Conservation (phyloP, 2,113 vertebrate species). For the Aphyosemion australe region DNA sequence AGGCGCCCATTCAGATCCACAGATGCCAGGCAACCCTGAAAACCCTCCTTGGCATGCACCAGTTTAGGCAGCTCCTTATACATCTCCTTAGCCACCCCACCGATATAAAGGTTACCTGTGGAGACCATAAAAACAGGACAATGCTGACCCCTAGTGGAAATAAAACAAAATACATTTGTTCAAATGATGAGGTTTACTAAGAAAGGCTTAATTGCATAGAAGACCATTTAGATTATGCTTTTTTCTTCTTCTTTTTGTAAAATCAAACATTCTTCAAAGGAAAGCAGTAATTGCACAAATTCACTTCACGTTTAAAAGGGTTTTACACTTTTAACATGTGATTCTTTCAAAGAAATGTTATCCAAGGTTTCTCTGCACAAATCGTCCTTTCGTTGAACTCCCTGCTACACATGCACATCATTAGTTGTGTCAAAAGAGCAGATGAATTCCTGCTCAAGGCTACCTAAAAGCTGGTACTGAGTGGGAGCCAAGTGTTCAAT, state of each 20-base stretch:
- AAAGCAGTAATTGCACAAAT: background rate
- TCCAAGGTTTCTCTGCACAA: slow-evolving; percentile 2
- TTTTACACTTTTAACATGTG: background rate
- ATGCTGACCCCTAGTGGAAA: slow-evolving; percentile 71
- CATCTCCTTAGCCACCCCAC: slow-evolving; percentile 93
- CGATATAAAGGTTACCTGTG: slow-evolving; percentile 91
- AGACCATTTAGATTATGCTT: background rate
- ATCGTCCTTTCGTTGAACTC: slow-evolving; percentile 13
- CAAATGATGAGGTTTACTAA: background rate
- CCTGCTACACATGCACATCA: slow-evolving; percentile 1
- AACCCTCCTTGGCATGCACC: slow-evolving; percentile 95
- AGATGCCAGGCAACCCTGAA: slow-evolving; percentile 95
- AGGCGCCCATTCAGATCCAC: slow-evolving; percentile 95
- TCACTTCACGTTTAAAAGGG: background rate
- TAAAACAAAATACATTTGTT: background rate
- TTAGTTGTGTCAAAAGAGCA: slow-evolving; percentile 13
- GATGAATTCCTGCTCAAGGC: slow-evolving; percentile 29
- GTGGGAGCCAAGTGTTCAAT: background rate
- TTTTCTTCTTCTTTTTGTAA: background rate
- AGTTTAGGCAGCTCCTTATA: slow-evolving; percentile 94
- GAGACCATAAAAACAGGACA: slow-evolving; percentile 20
- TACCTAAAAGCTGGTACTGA: slow-evolving; percentile 29
- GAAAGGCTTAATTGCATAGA: slow-evolving; percentile 1
- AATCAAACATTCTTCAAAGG: background rate
- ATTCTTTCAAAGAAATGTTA: slow-evolving; percentile 15